These are phyloP conservation scores for Tapirus terrestris DNA, from an alignment of 2,113 vertebrate genomes.

Conservation along the genomic window DNA sequence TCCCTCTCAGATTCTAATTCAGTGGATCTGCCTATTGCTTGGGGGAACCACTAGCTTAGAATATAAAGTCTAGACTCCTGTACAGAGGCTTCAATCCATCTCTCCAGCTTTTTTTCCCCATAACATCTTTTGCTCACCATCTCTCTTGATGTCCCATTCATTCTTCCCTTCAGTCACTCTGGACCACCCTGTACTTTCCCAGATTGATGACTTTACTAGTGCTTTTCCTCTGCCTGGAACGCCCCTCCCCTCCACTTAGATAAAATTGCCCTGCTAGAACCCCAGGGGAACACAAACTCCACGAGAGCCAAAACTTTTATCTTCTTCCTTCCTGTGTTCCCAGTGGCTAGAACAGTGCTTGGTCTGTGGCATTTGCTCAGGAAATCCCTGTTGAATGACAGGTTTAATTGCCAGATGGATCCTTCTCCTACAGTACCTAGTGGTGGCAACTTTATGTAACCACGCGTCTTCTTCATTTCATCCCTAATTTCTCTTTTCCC, in stretches of 20 bases:
- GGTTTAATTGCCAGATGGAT: neutral
- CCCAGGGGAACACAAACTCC: neutral
- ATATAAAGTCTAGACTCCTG: conserved; percentile 22
- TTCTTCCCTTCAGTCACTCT: neutral
- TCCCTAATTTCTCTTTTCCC: neutral
- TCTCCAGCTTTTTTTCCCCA: neutral
- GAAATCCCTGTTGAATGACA: neutral
- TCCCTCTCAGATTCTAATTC: neutral
- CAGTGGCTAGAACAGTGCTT: neutral
- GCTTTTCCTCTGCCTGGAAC: neutral
- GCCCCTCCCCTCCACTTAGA: neutral
- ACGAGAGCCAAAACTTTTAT: neutral
- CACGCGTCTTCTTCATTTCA: neutral
- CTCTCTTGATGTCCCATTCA: neutral
- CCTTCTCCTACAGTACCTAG: neutral
- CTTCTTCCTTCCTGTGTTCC: neutral
- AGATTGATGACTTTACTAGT: neutral
- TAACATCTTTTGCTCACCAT: neutral
- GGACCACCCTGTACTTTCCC: neutral
- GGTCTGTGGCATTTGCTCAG: neutral
- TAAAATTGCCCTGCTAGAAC: neutral
- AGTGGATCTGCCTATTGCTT: neutral
- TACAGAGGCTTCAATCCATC: neutral
- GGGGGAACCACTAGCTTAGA: neutral
- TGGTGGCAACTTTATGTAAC: neutral